These are phyloP conservation scores for Parthenolecanium corni DNA, from an alignment of 2,888 invertebrate species.

Conservation along the genomic window DNA sequence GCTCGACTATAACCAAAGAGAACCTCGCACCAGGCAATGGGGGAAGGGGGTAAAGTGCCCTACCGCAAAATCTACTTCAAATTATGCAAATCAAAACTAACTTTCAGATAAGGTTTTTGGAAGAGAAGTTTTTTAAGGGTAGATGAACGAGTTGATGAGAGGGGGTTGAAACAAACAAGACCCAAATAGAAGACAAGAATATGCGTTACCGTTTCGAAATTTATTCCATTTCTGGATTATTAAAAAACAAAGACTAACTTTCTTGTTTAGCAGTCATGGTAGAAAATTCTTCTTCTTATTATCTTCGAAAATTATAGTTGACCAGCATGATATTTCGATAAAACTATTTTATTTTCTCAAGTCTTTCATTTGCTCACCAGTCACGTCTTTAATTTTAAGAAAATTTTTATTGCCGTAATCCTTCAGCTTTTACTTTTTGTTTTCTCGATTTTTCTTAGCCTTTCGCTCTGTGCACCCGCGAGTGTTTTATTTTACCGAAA, in stretches of 20 bases:
- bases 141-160: no score
- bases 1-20: no score
- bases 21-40: background rate
- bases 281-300: no score
- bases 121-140: constrained; percentile 8
- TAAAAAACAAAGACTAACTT: no score
- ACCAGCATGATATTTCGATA: no score
- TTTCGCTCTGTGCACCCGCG: background rate
- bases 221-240: constrained; percentile 16
- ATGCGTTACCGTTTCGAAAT: constrained; percentile 12
- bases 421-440: background rate
- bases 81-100: constrained; percentile 28
- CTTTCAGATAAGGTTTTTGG: constrained; percentile 22
- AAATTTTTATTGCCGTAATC: constrained; percentile 17
- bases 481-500: background rate
- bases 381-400: constrained; percentile 24
- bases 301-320: no score
- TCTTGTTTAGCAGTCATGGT: no score
- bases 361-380: background rate
- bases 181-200: constrained; percentile 25
- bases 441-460: background rate
- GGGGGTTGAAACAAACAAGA: constrained; percentile 23
- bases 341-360: no score
- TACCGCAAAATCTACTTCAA: constrained; percentile 27
- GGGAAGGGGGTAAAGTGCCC: constrained; percentile 10